A percentile compares a stretch with the other conserved stretches of the same genome.
phyloP scores from a whole-genome alignment of 2,113 vertebrate genomes.

The Lethenteron camtschaticum region DNA sequence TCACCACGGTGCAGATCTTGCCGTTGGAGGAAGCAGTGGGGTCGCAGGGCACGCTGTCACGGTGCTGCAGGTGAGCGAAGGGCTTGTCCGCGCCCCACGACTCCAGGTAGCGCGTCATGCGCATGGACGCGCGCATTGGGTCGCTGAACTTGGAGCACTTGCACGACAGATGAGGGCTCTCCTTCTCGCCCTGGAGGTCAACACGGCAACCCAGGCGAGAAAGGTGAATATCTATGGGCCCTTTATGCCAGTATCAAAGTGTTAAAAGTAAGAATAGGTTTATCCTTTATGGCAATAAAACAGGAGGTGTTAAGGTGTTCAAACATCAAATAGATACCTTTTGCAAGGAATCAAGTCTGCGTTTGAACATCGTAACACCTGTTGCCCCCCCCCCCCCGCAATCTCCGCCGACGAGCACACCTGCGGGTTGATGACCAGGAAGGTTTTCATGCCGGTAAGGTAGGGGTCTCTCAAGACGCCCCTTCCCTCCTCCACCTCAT shows the following conservation, averaged over 20 bases:
- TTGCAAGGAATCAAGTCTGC: too few relatives aligned
- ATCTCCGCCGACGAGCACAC: conserved; percentile 17
- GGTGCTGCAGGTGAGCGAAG: conserved; percentile 78
- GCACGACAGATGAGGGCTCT: conserved; percentile 1
- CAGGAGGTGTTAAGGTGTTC: too few relatives aligned
- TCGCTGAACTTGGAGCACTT: not conserved
- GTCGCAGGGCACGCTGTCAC: conserved; percentile 95
- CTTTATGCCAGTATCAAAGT: too few relatives aligned
- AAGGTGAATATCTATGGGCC: too few relatives aligned
- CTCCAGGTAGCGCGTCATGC: conserved; percentile 92
- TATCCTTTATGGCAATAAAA: too few relatives aligned
- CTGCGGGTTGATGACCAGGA: conserved; percentile 90
- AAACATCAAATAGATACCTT: too few relatives aligned
- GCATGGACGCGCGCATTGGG: conserved; percentile 67
- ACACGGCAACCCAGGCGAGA: too few relatives aligned
- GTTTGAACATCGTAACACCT: too few relatives aligned
- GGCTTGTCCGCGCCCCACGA: conserved; percentile 96
- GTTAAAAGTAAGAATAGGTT: too few relatives aligned
- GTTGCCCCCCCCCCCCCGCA: too few relatives aligned
- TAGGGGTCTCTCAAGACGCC: conserved; percentile 77
- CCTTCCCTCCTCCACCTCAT: conserved; percentile 79
- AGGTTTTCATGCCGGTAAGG: conserved; percentile 64
- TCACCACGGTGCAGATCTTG: conserved; percentile 80
- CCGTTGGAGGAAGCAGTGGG: conserved; percentile 26
- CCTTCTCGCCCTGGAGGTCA: not conserved